These are phyloP conservation scores for Cotesia glomerata DNA, from an alignment of 1,140 invertebrate species.

Conservation along the genomic window DNA sequence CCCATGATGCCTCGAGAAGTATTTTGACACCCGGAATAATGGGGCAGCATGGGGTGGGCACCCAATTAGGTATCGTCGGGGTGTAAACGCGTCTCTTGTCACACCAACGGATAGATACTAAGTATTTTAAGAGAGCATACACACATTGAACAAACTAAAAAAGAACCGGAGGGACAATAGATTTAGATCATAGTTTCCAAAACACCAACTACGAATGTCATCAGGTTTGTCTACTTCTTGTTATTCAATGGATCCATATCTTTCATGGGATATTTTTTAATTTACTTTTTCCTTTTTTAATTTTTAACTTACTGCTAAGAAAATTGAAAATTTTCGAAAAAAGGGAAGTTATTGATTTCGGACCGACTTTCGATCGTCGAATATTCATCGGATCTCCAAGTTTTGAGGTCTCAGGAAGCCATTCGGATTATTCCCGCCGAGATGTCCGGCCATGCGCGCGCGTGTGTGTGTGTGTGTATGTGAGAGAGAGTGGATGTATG, in stretches of 20 bases:
- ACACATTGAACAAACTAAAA: conserved; percentile 21
- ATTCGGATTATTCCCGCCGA: no score
- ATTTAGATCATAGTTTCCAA: conserved; percentile 13
- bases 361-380: no score
- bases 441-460: no score
- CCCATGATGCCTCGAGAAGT: conserved; percentile 44
- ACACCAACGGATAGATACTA: conserved; percentile 24
- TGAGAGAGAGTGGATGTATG: no score
- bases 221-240: not conserved
- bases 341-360: no score
- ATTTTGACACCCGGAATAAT: conserved; percentile 64
- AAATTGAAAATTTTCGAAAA: no score
- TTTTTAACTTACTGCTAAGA: no score
- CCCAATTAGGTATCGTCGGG: conserved; percentile 60
- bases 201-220: not conserved
- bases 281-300: not conserved
- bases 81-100: conserved; percentile 43
- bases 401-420: no score
- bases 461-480: no score
- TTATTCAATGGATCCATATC: not conserved
- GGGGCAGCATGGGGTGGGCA: conserved; percentile 55
- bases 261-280: not conserved
- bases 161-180: conserved; percentile 19
- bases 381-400: no score
- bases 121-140: conserved; percentile 21